Conservation (phyloP, 2,113 vertebrate genomes). For the Micronycteris hirsuta region DNA sequence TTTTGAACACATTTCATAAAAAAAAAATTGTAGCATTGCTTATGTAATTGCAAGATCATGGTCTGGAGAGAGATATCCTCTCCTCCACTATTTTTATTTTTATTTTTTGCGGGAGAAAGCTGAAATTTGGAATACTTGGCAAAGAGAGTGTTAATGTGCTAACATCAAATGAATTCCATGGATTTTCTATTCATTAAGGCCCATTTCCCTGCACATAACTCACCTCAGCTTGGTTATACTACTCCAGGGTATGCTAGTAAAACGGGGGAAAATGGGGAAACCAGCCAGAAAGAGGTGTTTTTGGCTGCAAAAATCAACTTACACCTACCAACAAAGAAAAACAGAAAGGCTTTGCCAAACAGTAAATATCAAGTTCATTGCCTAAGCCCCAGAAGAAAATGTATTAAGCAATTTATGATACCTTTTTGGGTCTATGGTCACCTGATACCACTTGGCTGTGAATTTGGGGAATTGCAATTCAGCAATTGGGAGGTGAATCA, state of each 20-base stretch:
- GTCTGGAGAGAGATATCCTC: slow-evolving; percentile 44
- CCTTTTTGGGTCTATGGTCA: slow-evolving; percentile 66
- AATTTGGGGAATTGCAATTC: slow-evolving; percentile 38
- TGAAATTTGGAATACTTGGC: slow-evolving; percentile 75
- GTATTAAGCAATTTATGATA: slow-evolving; percentile 73
- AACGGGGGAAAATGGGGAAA: slow-evolving; percentile 72
- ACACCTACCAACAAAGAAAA: slow-evolving; percentile 83
- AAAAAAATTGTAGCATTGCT: slow-evolving; percentile 41
- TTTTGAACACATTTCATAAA: slow-evolving; percentile 26
- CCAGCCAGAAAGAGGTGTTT: slow-evolving; percentile 82
- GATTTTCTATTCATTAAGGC: slow-evolving; percentile 83
- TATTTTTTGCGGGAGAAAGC: slow-evolving; percentile 60
- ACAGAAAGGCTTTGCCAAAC: slow-evolving; percentile 77
- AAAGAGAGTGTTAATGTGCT: slow-evolving; percentile 83
- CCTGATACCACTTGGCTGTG: slow-evolving; percentile 58
- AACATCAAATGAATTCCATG: slow-evolving; percentile 84
- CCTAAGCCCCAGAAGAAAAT: slow-evolving; percentile 66
- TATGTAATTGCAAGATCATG: slow-evolving; percentile 44
- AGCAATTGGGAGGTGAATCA: slow-evolving; percentile 44
- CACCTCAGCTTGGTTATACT: slow-evolving; percentile 80
- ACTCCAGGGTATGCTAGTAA: slow-evolving; percentile 83
- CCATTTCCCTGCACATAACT: slow-evolving; percentile 80
- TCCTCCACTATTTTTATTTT: not conserved
- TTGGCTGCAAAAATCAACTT: slow-evolving; percentile 82
- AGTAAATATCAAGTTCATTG: slow-evolving; percentile 78